Base-by-base conservation (phyloP, 2,113 vertebrate species). In the Tupaia tana region DNA sequence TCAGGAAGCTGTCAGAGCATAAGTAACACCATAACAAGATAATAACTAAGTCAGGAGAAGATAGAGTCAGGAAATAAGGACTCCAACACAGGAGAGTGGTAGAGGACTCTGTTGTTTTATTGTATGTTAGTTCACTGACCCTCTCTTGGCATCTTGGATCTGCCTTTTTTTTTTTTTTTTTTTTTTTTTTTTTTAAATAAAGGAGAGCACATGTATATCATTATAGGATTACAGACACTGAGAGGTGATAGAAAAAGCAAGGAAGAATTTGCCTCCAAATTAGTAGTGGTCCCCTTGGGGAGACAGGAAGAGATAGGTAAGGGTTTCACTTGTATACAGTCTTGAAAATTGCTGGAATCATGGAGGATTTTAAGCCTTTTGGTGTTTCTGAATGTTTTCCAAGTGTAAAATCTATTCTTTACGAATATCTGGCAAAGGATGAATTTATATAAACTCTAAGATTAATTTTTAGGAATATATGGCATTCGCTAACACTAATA, bases 401-500 rank as follows among this genome's bases (percentile, higher is more conserved):
- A 61, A 54, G 74, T 86, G 31, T 83, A 58, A 83, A 79, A 29
- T 85, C 29, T 78, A 27, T 54, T 94, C 84, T 54, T 71, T 27
- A 52, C n/a, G 61, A 73, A 90, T 84, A 78, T 31, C 56, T 87
- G 61, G 12, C 78, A 91, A 91, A 92, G 10, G 20, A 67, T 34
- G 31, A n/a, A 86, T 69, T 84, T 92, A 75, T 86, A 6, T 95
- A 73, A 93, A 79, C 27, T 52, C 67, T 79, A 81, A 69, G 58
- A 86, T 83, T 59, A 95, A 91, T 73, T 70, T 54, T 70, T 81
- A 87, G 77, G 64, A 71, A 24, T 64, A 66, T 18, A 6, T 85
- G 56, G 24, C 22, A 90, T 69, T 96, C 93, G 25, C 54, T 92
- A 95, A 86, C 31, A 71, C 66, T 86, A 67, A 84, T 78, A 29